These are phyloP conservation scores for Clarias gariepinus DNA, from an alignment of 2,113 vertebrate species.

Conservation along the genomic window DNA sequence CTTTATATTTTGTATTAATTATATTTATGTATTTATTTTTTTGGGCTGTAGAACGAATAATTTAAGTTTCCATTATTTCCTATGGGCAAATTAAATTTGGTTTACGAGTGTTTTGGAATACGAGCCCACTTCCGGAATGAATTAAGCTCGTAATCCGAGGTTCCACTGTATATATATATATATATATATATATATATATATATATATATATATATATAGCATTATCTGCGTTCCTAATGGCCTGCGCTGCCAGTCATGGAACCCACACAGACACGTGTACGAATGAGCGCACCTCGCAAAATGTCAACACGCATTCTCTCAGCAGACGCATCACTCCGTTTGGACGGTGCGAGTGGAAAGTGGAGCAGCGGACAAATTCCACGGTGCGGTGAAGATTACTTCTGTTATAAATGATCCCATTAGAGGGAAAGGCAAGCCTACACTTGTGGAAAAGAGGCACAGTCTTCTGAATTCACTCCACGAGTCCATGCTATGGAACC, in stretches of 20 bases:
- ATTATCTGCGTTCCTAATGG: constrained; percentile 50
- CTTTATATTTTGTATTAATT: too few species aligned
- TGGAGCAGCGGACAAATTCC: constrained; percentile 46
- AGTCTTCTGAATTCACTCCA: constrained; percentile 45
- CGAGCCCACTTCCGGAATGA: too few species aligned
- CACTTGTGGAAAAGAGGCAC: constrained; percentile 52
- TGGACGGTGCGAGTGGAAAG: constrained; percentile 54
- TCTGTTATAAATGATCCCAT: constrained; percentile 59
- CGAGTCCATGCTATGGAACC: constrained; percentile 38
- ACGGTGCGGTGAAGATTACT: constrained; percentile 50
- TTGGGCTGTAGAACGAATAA: too few species aligned
- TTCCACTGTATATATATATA: too few species aligned
- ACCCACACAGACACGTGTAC: constrained; percentile 39
- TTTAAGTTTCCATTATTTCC: too few species aligned
- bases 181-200: too few species aligned
- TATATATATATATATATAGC: too few species aligned
- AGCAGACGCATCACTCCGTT: constrained; percentile 37
- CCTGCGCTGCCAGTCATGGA: constrained; percentile 44
- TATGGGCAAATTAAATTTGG: too few species aligned
- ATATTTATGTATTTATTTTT: too few species aligned
- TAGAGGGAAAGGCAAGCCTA: constrained; percentile 55
- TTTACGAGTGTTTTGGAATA: too few species aligned
- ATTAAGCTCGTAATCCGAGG: too few species aligned
- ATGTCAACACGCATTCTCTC: constrained; percentile 45
- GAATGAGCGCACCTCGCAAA: neutral